Percentiles rank a stretch among this genome's conserved stretches.
These are phyloP conservation scores for Teleogryllus oceanicus DNA, from an alignment of 2,888 invertebrate species.

Conservation along the genomic window DNA sequence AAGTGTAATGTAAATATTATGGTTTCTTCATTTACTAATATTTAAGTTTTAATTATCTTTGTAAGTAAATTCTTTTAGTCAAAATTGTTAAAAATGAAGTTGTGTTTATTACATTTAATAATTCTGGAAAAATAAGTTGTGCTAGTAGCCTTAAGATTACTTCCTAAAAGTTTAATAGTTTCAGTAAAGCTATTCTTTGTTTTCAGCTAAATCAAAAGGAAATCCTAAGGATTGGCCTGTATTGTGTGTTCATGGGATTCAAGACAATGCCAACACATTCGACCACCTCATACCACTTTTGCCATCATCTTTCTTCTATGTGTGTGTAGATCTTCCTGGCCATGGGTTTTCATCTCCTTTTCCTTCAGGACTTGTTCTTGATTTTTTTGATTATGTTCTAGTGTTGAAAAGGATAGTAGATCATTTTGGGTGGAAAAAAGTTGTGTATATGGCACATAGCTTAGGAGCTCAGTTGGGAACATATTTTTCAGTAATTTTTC, in stretches of 20 bases:
- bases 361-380: conserved; percentile 45
- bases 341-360: conserved; percentile 51
- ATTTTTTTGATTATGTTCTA: conserved; percentile 44
- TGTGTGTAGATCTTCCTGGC: conserved; percentile 51
- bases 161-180: no score
- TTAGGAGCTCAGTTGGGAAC: conserved; percentile 53
- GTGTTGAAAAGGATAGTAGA: conserved; percentile 44
- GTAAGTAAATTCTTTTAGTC: no score
- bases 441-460: conserved; percentile 48
- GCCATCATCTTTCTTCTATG: conserved; percentile 45
- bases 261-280: conserved; percentile 51
- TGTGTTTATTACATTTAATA: no score
- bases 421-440: conserved; percentile 47
- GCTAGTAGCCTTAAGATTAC: no score
- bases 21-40: not conserved
- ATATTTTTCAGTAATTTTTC: conserved; percentile 47
- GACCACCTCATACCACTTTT: conserved; percentile 47
- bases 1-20: not conserved
- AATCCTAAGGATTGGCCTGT: conserved; percentile 43
- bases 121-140: no score
- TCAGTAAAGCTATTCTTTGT: not conserved
- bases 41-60: no score
- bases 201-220: conserved; percentile 43
- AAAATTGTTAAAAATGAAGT: no score
- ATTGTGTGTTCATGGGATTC: conserved; percentile 46